Evolutionary conservation across 1,140 invertebrate genomes (phyloP), one percentile per base, ranked within the genome.

Genomic region (Bombus difficillimus): DNA sequence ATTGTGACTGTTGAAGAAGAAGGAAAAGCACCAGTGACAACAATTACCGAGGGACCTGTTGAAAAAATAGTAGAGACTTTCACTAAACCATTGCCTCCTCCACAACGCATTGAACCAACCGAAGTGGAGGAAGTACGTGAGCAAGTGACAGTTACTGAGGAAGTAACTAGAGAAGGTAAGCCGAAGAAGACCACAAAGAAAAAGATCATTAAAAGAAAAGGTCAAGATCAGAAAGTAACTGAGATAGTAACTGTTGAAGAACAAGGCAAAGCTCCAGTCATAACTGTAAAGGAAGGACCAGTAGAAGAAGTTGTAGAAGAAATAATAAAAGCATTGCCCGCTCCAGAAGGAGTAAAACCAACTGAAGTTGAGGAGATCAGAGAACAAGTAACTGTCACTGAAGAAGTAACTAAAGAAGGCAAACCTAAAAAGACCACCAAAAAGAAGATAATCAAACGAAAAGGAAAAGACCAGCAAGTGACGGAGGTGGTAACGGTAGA

Each of bases 291-390:
- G 9, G 83, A 88, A 85, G 64, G 74, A 13, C 86, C 89, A n/a
- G 34, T 64, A 53, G 89, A 91, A 69, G 94, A 95, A 62, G 93
- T 95, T 64, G 95, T 94, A 0, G 93, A 95, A 12, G 93, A 93
- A 34, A 93, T 94, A 82, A 95, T 96, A 15, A 97, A 97, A 95
- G 93, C 97, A 53, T 96, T 90, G 93, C 25, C 95, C 95, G 87
- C 96, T 91, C 97, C 97, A 93, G 96, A 97, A 1, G 86, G 95
- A 43, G 96, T 96, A 5, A 97, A 96, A 92, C 96, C 95, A 76
- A 97, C 96, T 92, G 85, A 90, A 64, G 57, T 71, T 5, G 76
- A 86, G 3, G 74, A 88, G 18, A 10, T 90, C 0, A 73, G 66
- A 34, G 93, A 94, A 57, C 90, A 94, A 73, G 89, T 94, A 0